A percentile compares a stretch with the other conserved stretches of the same genome.
phyloP scores from a whole-genome alignment of 2,797 vertebrate species.

The Neomorphus geoffroyi region DNA sequence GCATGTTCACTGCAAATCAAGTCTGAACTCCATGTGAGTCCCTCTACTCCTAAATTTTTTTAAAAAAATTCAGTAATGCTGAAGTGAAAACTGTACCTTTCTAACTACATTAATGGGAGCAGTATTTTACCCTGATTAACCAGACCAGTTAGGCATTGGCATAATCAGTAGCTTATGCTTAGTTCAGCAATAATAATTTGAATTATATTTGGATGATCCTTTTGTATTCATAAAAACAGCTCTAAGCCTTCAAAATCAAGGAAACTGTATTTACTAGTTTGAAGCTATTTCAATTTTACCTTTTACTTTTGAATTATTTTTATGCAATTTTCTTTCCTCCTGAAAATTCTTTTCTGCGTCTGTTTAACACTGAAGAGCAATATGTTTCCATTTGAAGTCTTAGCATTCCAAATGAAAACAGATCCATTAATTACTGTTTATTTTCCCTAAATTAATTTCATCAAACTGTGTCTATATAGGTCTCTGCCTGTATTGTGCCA shows the following conservation, averaged over 20 bases:
- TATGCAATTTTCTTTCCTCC: background rate
- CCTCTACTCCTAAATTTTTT: background rate
- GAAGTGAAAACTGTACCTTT: background rate
- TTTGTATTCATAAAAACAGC: background rate
- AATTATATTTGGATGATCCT: background rate
- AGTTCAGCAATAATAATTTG: constrained; percentile 14
- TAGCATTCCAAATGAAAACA: background rate
- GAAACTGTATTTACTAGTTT: constrained; percentile 29
- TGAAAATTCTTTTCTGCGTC: background rate
- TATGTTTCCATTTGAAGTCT: background rate
- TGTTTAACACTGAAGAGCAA: background rate
- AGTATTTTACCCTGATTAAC: background rate
- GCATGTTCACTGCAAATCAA: constrained; percentile 13
- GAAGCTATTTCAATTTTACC: constrained; percentile 12
- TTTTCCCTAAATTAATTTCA: background rate
- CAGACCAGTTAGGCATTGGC: background rate
- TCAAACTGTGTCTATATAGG: background rate
- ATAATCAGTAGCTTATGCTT: background rate
- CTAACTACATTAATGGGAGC: background rate
- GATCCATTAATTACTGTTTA: background rate
- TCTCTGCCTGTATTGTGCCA: background rate
- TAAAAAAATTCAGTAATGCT: background rate
- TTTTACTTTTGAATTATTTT: constrained; percentile 24
- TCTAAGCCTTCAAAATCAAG: constrained; percentile 15
- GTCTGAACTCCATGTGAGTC: background rate